phyloP scores from a whole-genome alignment of 1,140 invertebrate species.

The Saccostrea echinata region DNA sequence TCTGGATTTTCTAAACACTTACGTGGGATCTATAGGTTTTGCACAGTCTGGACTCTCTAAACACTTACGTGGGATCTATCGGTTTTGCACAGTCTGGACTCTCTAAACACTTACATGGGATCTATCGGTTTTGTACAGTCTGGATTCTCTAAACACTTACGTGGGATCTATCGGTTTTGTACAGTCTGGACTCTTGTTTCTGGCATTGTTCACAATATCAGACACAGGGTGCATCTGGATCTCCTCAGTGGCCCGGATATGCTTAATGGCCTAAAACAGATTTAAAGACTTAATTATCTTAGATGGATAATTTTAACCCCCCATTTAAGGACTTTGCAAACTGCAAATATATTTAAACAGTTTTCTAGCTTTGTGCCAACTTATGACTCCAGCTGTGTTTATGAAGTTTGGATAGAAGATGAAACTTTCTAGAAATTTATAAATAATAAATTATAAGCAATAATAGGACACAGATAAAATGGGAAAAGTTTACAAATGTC shows the following conservation, averaged over 20 bases:
- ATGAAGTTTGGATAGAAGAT: too few relatives aligned
- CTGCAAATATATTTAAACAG: too few relatives aligned
- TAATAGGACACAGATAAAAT: too few relatives aligned
- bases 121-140: background rate
- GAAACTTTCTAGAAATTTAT: too few relatives aligned
- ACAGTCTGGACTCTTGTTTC: slow-evolving; percentile 86
- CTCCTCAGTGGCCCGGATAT: slow-evolving; percentile 78
- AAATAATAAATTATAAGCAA: too few relatives aligned
- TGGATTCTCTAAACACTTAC: slow-evolving; percentile 59
- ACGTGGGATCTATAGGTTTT: background rate
- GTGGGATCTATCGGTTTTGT: slow-evolving; percentile 82
- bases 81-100: background rate
- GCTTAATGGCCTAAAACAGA: slow-evolving; percentile 62
- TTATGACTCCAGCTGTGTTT: too few relatives aligned
- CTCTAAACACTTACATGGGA: background rate
- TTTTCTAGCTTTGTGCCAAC: too few relatives aligned
- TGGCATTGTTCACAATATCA: slow-evolving; percentile 86
- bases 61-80: background rate
- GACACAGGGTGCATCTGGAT: slow-evolving; percentile 87
- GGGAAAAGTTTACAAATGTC: too few relatives aligned
- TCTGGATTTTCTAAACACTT: background rate
- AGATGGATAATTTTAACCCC: too few relatives aligned
- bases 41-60: background rate
- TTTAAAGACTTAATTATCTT: too few relatives aligned
- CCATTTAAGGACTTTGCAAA: background rate